Percentiles rank a stretch among this genome's conserved stretches.
phyloP scores from a whole-genome alignment of 2,797 vertebrate species.

The Harpagifer antarcticus region DNA sequence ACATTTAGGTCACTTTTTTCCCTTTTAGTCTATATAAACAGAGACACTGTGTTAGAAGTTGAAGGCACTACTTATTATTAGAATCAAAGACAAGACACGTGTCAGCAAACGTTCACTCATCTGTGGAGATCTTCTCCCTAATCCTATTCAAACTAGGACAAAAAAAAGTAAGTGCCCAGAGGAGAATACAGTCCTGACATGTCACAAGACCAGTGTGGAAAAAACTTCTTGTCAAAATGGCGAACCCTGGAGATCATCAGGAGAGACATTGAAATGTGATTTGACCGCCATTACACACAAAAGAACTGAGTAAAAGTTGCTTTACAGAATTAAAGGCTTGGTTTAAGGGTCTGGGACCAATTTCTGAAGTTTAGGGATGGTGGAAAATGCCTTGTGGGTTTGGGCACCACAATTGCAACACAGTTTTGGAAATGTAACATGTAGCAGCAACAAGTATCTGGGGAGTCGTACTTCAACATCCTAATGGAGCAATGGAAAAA shows the following conservation, averaged over 20 bases:
- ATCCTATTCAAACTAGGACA: constrained; percentile 30
- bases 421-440: constrained; percentile 40
- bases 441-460: constrained; percentile 11
- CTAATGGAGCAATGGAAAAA: constrained; percentile 16
- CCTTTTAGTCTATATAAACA: constrained; percentile 11
- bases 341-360: constrained; percentile 31
- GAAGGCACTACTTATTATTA: constrained; percentile 37
- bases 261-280: constrained; percentile 35
- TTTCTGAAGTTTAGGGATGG: constrained; percentile 46
- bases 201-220: constrained; percentile 72
- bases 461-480: background rate
- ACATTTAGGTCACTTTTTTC: constrained; percentile 22
- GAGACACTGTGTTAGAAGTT: constrained; percentile 24
- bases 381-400: constrained; percentile 74
- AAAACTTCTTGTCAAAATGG: constrained; percentile 65
- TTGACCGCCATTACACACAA: constrained; percentile 35
- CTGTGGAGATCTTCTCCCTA: constrained; percentile 33
- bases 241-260: constrained; percentile 45
- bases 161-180: constrained; percentile 25
- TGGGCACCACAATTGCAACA: constrained; percentile 60
- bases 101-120: constrained; percentile 49
- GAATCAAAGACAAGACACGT: constrained; percentile 36
- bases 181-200: constrained; percentile 49
- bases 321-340: constrained; percentile 13
- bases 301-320: background rate